A percentile compares a stretch with the other conserved stretches of the same genome.
Conservation (phyloP, 1,140 invertebrate genomes). For the Achatina immaculata region DNA sequence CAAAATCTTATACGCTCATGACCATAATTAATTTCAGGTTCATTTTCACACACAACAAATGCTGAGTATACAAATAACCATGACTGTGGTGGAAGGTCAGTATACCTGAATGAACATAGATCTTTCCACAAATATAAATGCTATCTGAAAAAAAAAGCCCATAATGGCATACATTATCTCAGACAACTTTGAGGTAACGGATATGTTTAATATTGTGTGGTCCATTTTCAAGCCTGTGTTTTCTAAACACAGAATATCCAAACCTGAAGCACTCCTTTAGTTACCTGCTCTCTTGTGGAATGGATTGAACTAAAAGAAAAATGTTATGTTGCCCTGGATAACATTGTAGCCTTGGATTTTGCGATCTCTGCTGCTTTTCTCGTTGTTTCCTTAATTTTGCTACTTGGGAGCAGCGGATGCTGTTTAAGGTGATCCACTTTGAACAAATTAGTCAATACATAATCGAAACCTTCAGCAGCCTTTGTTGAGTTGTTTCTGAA, state of each 20-base stretch:
- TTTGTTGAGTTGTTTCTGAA: conserved; percentile 88
- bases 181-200: neutral
- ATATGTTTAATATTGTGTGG: neutral
- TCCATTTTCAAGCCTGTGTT: too few species aligned
- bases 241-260: too few species aligned
- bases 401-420: conserved; percentile 19
- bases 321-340: conserved; percentile 7
- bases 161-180: too few species aligned
- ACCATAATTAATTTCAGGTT: too few species aligned
- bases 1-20: too few species aligned
- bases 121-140: neutral
- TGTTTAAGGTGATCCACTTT: conserved; percentile 32
- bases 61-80: neutral
- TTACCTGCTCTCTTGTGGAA: too few species aligned
- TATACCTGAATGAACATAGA: neutral
- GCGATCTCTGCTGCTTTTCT: conserved; percentile 51
- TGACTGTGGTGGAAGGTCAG: neutral
- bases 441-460: conserved; percentile 49
- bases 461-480: conserved; percentile 85
- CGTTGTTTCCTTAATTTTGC: conserved; percentile 51
- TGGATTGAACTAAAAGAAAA: neutral
- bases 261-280: too few species aligned
- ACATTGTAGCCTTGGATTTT: conserved; percentile 42
- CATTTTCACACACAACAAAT: neutral
- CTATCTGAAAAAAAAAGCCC: too few species aligned